Conservation (phyloP, 2,888 invertebrate genomes). For the Azorinus chamasolen region DNA sequence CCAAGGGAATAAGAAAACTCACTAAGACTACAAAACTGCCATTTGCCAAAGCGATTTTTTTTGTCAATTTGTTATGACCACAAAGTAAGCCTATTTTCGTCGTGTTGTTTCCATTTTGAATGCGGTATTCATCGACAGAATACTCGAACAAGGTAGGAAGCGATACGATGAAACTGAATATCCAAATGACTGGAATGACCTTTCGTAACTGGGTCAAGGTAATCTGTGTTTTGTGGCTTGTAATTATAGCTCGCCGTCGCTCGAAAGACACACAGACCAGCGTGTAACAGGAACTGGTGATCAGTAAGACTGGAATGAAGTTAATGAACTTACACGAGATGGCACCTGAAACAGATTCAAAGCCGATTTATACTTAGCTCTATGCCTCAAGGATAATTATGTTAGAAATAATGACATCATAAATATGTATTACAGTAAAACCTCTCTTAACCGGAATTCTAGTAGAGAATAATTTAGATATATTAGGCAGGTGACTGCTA, state of each 20-base stretch:
- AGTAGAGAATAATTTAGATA: too few species aligned
- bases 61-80: neutral
- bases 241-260: slow-evolving; percentile 56
- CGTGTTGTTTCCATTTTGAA: slow-evolving; percentile 2
- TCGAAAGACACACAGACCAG: slow-evolving; percentile 69
- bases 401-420: too few species aligned
- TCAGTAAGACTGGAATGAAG: slow-evolving; percentile 67
- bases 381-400: too few species aligned
- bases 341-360: too few species aligned
- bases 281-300: slow-evolving; percentile 61
- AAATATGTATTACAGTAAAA: too few species aligned
- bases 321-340: slow-evolving; percentile 50
- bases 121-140: slow-evolving; percentile 2
- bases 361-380: too few species aligned
- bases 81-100: neutral
- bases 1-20: neutral
- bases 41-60: neutral
- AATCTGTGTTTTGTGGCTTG: slow-evolving; percentile 33
- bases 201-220: slow-evolving; percentile 14
- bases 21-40: neutral
- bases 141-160: slow-evolving; percentile 51
- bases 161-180: slow-evolving; percentile 24
- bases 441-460: too few species aligned
- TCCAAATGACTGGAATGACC: slow-evolving; percentile 46
- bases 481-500: too few species aligned